Evolutionary conservation across 2,113 vertebrate species (phyloP).

Genomic region (Phylloscopus whistleri): DNA sequence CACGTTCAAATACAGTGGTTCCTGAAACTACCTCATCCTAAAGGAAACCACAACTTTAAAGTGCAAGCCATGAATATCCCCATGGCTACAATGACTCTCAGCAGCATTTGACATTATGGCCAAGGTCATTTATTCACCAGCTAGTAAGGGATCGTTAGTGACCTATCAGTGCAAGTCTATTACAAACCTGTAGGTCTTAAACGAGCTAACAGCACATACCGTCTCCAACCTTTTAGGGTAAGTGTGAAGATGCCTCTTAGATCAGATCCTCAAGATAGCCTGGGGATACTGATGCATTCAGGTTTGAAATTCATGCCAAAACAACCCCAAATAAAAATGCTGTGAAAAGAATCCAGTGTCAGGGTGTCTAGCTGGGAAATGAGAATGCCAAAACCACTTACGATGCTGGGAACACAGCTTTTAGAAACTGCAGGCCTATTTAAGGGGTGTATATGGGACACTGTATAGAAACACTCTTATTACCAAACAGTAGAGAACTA

Average conservation of each 20-base stretch:
- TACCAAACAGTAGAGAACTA: neutral
- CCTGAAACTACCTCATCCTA: neutral
- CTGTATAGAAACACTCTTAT: neutral
- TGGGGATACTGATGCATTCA: neutral
- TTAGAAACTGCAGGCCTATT: neutral
- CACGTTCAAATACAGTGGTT: neutral
- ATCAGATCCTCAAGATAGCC: slow-evolving; percentile 64
- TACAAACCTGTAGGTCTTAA: slow-evolving; percentile 43
- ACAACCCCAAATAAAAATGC: slow-evolving; percentile 4
- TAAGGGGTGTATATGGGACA: neutral
- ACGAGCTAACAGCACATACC: slow-evolving; percentile 18
- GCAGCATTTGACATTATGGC: neutral
- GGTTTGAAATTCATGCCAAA: slow-evolving; percentile 34
- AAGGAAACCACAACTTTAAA: neutral
- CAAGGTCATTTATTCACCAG: slow-evolving; percentile 29
- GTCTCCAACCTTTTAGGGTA: slow-evolving; percentile 46
- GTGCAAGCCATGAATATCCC: neutral
- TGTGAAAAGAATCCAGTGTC: neutral
- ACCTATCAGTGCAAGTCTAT: neutral
- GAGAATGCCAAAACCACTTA: neutral
- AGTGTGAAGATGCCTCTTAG: slow-evolving; percentile 53
- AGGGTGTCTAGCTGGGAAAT: neutral
- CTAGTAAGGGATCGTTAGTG: neutral
- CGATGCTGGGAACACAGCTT: neutral
- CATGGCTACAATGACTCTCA: neutral